Base-by-base conservation (phyloP, 1,140 invertebrate genomes). In the Notospermus geniculatus region DNA sequence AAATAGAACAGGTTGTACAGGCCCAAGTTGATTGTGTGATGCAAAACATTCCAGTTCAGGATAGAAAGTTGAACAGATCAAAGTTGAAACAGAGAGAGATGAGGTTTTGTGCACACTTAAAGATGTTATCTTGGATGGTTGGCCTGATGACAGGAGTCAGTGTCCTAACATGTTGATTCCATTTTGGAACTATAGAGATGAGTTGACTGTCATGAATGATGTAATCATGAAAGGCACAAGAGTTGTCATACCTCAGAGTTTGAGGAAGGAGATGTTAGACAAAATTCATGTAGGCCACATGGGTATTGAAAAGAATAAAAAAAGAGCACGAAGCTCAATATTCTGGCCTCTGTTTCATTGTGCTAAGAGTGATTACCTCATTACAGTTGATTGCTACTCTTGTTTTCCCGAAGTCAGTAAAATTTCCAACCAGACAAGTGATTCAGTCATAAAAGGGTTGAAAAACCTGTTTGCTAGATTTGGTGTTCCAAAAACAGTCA, bases 231-330 rank as follows among this genome's bases (percentile, higher is more conserved):
- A 52, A 56, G 62, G 67, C 9, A 43, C 53, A 22, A 29, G 59
- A 23, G 32, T 22, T 19, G 39, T 69, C 0, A 64, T 66, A 19
- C 64, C 59, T 17, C 7, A 45, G 27, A 29, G 22, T 28, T 15
- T 69, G 50, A 27, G 60, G 1, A 17, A 2, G 2, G 46, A 67
- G 17, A 62, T 67, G 0, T 11, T 60, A 32, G n/a, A 58, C 23
- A 52, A 54, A 36, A 60, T 64, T 30, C 58, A 64, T 55, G 41
- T 22, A 46, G 50, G 65, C 30, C 65, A 67, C 53, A 1, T 65
- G 17, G 63, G 46, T 7, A 27, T 23, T 23, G 46, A 19, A 50
- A 50, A 50, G n/a, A 23, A 27, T n/a, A 50, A n/a, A 50, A 19
- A 27, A 50, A 50, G 46, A 27, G 46, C 46, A 4, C 4, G 46